phyloP scores from a whole-genome alignment of 2,113 vertebrate species.

The Malaclemys terrapin region DNA sequence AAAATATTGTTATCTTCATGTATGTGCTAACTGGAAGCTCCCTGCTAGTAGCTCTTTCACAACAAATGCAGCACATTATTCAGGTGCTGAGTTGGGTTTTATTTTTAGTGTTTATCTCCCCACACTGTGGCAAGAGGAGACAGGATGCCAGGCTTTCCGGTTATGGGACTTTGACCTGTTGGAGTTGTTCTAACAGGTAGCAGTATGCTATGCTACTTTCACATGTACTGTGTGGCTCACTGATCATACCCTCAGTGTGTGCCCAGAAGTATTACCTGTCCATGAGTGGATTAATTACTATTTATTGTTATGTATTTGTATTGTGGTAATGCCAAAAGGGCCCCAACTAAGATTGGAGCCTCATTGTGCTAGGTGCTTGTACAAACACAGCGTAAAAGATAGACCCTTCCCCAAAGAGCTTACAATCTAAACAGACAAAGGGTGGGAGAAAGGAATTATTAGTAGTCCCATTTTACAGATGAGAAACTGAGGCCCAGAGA shows the following conservation, averaged over 20 bases:
- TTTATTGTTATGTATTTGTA: neutral
- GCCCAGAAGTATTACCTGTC: neutral
- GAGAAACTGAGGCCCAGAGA: neutral
- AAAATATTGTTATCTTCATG: slow-evolving; percentile 26
- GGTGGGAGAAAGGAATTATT: neutral
- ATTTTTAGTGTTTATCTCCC: neutral
- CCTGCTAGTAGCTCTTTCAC: neutral
- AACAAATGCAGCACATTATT: neutral
- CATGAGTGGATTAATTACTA: neutral
- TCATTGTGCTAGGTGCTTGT: neutral
- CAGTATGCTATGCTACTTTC: neutral
- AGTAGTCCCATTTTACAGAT: neutral
- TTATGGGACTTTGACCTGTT: neutral
- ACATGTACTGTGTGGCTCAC: neutral
- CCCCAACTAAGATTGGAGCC: neutral
- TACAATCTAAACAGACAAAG: neutral
- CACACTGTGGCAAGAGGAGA: neutral
- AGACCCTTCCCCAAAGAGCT: neutral
- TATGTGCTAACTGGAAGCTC: neutral
- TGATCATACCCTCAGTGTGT: neutral
- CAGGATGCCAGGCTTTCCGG: neutral
- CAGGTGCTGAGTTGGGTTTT: neutral
- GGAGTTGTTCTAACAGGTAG: neutral
- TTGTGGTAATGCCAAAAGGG: neutral
- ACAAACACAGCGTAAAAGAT: neutral